A percentile compares a stretch with the other conserved stretches of the same genome.
phyloP scores from a whole-genome alignment of 2,888 invertebrate species.

The Aelia acuminata region DNA sequence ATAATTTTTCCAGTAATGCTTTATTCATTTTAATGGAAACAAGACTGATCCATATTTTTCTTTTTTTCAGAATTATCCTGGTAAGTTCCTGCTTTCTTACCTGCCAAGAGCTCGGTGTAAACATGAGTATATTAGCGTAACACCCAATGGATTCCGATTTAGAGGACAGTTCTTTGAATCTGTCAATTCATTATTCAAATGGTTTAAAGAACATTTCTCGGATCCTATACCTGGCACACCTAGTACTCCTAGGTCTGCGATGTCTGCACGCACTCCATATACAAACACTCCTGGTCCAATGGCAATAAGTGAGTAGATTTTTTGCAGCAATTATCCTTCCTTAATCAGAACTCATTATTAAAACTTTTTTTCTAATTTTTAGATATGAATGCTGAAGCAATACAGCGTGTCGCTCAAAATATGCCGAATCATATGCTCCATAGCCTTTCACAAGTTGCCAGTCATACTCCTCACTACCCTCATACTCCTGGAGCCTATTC shows the following conservation, averaged over 20 bases:
- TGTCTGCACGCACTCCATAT: conserved; percentile 63
- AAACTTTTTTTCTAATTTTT: conserved; percentile 65
- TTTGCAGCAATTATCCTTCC: not conserved
- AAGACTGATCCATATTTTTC: conserved; percentile 25
- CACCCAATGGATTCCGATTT: conserved; percentile 94
- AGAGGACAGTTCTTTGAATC: conserved; percentile 90
- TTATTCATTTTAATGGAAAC: not conserved
- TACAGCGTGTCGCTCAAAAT: conserved; percentile 80
- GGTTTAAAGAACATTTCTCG: conserved; percentile 98
- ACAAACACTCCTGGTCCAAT: conserved; percentile 63
- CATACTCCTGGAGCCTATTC: conserved; percentile 78
- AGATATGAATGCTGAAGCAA: conserved; percentile 78
- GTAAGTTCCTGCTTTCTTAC: conserved; percentile 95
- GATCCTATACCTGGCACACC: conserved; percentile 87
- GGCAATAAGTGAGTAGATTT: conserved; percentile 57
- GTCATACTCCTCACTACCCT: conserved; percentile 75
- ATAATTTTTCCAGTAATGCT: too few relatives aligned
- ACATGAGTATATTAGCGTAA: conserved; percentile 93
- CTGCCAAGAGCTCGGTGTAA: conserved; percentile 86
- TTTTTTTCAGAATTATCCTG: conserved; percentile 79
- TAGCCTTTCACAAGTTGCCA: conserved; percentile 80
- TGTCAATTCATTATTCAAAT: conserved; percentile 84
- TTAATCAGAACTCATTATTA: not conserved
- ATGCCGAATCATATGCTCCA: conserved; percentile 81
- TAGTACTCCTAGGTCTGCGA: conserved; percentile 66